Conservation (phyloP, 2,797 vertebrate species). For the Dallia pectoralis region DNA sequence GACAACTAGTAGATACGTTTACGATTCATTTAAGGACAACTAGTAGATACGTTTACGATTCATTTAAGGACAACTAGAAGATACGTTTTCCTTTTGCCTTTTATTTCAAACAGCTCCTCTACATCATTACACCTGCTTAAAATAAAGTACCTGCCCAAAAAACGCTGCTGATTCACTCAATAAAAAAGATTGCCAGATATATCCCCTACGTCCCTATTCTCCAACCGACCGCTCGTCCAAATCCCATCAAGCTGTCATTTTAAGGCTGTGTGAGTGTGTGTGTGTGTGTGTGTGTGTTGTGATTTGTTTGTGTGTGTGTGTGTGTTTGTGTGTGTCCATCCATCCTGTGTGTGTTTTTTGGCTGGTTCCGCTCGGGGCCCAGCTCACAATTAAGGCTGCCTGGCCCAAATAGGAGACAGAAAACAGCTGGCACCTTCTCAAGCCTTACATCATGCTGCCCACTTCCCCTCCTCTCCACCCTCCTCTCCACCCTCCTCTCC, state of each 20-base stretch:
- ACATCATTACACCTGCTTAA: conserved; percentile 37
- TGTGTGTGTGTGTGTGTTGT: no score
- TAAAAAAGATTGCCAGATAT: conserved; percentile 44
- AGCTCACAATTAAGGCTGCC: conserved; percentile 80
- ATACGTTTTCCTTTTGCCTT: conserved; percentile 55
- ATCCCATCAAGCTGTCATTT: conserved; percentile 73
- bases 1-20: no score
- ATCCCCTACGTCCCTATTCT: neutral
- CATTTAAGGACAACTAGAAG: no score
- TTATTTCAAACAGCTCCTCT: conserved; percentile 30
- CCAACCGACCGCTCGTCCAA: conserved; percentile 46
- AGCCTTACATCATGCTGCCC: conserved; percentile 89
- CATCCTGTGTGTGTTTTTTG: conserved; percentile 59
- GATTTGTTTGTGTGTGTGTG: conserved; percentile 57
- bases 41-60: no score
- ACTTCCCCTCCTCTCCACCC: conserved; percentile 8
- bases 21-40: no score
- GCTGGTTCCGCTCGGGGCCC: conserved; percentile 63
- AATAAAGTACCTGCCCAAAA: conserved; percentile 48
- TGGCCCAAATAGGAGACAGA: conserved; percentile 82
- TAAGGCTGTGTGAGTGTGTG: no score
- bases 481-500: neutral
- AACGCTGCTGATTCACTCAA: conserved; percentile 45
- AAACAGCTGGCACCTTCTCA: conserved; percentile 88
- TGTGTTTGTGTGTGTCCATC: conserved; percentile 34